These are phyloP conservation scores for Coregonus ussuriensis DNA, from an alignment of 2,797 vertebrate genomes.

Conservation along the genomic window DNA sequence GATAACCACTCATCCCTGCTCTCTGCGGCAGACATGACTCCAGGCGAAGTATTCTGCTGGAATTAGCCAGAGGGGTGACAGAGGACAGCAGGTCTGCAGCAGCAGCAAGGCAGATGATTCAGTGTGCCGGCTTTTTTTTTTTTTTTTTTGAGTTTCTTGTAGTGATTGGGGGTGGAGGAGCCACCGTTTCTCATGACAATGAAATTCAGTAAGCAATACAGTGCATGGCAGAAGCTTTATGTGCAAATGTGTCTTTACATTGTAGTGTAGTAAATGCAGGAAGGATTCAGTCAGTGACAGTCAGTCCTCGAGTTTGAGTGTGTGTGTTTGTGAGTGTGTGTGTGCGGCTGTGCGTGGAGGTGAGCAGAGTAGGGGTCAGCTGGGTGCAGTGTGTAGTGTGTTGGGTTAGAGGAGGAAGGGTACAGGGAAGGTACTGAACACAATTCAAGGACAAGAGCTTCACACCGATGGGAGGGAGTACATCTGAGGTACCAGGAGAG, in stretches of 20 bases:
- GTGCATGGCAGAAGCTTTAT: constrained; percentile 54
- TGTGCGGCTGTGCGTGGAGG: constrained; percentile 41
- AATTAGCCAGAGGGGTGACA: constrained; percentile 68
- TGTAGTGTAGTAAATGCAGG: constrained; percentile 61
- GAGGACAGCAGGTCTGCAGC: constrained; percentile 69
- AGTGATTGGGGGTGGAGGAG: constrained; percentile 51
- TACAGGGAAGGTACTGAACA: constrained; percentile 62
- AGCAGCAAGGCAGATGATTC: constrained; percentile 71
- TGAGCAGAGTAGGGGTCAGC: constrained; percentile 59
- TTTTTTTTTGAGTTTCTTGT: constrained; percentile 66
- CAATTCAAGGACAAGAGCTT: constrained; percentile 66
- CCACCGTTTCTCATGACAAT: constrained; percentile 69
- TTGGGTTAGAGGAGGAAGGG: constrained; percentile 57
- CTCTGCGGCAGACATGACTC: constrained; percentile 70
- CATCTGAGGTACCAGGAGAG: constrained; percentile 65
- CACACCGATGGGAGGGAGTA: constrained; percentile 61
- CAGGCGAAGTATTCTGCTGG: constrained; percentile 64
- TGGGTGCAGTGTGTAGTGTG: constrained; percentile 37
- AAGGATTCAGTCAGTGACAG: constrained; percentile 53
- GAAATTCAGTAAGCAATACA: constrained; percentile 68
- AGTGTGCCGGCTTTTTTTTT: constrained; percentile 26
- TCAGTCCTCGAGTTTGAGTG: constrained; percentile 23
- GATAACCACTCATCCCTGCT: constrained; percentile 62
- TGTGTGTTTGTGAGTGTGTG: constrained; percentile 27
- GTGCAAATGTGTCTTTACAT: constrained; percentile 60